These are phyloP conservation scores for Lumbricus terrestris DNA, from an alignment of 2,888 invertebrate species.

Conservation along the genomic window DNA sequence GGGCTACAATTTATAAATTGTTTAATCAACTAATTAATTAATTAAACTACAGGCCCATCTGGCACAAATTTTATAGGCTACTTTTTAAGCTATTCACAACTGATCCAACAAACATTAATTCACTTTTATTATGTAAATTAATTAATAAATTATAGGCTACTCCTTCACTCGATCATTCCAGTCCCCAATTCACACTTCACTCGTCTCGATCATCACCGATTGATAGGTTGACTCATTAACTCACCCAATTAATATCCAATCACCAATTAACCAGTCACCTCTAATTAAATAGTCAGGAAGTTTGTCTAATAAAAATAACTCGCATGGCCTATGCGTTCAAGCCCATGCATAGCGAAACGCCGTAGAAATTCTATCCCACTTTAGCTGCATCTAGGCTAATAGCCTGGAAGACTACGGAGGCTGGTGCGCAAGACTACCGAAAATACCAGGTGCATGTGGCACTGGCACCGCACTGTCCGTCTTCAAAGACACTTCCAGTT, in stretches of 20 bases:
- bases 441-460: background rate
- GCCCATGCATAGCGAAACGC: background rate
- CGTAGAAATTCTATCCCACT: background rate
- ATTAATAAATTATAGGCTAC: no score
- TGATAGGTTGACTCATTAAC: background rate
- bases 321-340: background rate
- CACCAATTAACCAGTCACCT: background rate
- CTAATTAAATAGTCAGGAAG: background rate
- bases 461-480: background rate
- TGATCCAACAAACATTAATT: no score
- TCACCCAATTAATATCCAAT: background rate
- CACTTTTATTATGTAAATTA: no score
- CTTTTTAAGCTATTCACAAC: no score
- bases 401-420: background rate
- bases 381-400: no score
- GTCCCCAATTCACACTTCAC: background rate
- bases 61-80: no score
- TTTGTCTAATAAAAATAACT: background rate
- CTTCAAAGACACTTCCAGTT: background rate
- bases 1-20: no score
- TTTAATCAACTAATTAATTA: no score
- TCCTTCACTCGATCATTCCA: background rate
- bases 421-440: background rate
- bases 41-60: no score
- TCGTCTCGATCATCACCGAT: background rate